Evolutionary conservation across 2,888 invertebrate genomes (phyloP), one percentile per base, ranked within the genome.

Genomic region (Nasonovia ribisnigri): DNA sequence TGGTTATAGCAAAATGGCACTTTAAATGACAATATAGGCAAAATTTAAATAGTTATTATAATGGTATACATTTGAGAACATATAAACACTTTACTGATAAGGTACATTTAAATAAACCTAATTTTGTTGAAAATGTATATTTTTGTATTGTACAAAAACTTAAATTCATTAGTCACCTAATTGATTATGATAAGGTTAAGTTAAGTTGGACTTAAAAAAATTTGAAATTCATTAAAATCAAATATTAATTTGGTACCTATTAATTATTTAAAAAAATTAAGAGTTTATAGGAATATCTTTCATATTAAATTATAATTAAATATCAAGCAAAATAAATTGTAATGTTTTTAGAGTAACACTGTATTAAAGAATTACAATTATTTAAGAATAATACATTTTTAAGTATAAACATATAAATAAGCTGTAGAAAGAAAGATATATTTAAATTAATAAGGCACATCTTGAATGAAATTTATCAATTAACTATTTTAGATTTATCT

Each of bases 1-100:
- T 54, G 46, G 86, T 60, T n/a, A 43, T 86, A 51, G 46, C 36
- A 36, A 84, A 86, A 86, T 42, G n/a, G 26, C n/a, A 60, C n/a
- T 91, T 91, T 57, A 86, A 86, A 46, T 60, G 13, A 86, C 46
- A 92, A 54, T 13, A 46, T n/a, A 60, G n/a, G n/a, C n/a, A n/a
- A n/a, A n/a, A n/a, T 48, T 90, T 36, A 67, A 60, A 90, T 43
- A 90, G n/a, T n/a, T n/a, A 29, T 24, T 60, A 67, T 60, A n/a
- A 67, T 43, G 43, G 29, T 60, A 89, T 60, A n/a, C n/a, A 60
- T 57, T 29, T 54, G 6, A 88, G 11, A 42, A 88, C 26, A 88
- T 29, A 13, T 10, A 88, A 88, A n/a, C 26, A 67, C 10, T 43
- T 84, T 43, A 86, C 46, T 13, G 13, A 46, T 46, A 86, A 46